Conservation (phyloP, 2,797 vertebrate species). For the Lutjanus campechanus region DNA sequence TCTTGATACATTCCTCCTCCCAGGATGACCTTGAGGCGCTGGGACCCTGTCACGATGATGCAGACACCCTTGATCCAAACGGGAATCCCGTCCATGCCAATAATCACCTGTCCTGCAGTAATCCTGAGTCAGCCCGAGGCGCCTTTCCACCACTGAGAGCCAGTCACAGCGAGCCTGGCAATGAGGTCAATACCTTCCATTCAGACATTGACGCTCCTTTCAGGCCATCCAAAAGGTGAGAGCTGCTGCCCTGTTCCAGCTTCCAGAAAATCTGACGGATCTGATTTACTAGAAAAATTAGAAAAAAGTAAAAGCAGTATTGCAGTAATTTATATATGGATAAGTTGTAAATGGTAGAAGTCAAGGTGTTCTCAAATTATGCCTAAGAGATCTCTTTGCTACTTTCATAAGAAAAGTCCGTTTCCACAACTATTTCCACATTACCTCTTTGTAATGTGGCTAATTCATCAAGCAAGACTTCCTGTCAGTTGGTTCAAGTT, state of each 20-base stretch:
- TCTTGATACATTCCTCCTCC: conserved; percentile 53
- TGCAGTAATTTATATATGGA: background rate
- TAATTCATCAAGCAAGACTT: background rate
- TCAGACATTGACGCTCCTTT: conserved; percentile 52
- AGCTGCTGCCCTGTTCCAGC: background rate
- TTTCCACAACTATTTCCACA: background rate
- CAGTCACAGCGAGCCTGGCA: conserved; percentile 66
- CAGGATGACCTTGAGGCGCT: conserved; percentile 14
- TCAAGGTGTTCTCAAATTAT: background rate
- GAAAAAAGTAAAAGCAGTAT: background rate
- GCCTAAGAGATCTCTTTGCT: background rate
- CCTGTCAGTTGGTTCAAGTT: background rate
- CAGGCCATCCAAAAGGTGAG: conserved; percentile 64
- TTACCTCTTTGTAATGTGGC: background rate
- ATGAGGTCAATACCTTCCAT: conserved; percentile 46
- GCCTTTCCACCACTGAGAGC: conserved; percentile 54
- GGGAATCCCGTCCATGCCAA: conserved; percentile 60
- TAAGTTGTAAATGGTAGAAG: background rate
- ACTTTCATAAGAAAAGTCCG: background rate
- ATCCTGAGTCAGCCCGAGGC: conserved; percentile 60
- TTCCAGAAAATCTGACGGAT: background rate
- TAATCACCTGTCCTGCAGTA: conserved; percentile 63
- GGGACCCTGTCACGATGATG: background rate
- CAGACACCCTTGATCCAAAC: conserved; percentile 62
- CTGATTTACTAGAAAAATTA: background rate